A percentile compares a stretch with the other conserved stretches of the same genome.
phyloP scores from a whole-genome alignment of 2,888 invertebrate species.

The Drosophila glabriapex region DNA sequence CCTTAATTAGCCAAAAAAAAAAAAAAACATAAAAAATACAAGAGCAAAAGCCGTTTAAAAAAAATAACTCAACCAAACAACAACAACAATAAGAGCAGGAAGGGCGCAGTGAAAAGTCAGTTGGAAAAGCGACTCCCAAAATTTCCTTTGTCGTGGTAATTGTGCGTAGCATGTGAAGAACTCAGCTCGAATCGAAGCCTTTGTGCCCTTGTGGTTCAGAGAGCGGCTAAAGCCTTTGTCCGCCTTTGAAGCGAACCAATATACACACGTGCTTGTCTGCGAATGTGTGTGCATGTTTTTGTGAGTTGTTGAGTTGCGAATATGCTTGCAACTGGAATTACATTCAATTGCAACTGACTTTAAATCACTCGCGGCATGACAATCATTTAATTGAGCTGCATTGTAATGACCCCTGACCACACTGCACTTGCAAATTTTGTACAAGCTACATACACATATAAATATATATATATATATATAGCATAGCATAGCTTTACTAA shows the following conservation, averaged over 20 bases:
- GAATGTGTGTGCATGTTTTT: background rate
- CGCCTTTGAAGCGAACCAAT: conserved; percentile 24
- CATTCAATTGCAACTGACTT: conserved; percentile 54
- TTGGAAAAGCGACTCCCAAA: conserved; percentile 39
- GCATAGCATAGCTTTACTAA: background rate
- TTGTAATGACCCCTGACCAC: conserved; percentile 41
- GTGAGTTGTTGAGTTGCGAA: conserved; percentile 7
- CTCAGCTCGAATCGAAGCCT: conserved; percentile 17
- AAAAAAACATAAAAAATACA: background rate
- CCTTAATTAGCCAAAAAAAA: conserved; percentile 69
- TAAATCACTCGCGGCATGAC: conserved; percentile 56
- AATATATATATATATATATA: background rate
- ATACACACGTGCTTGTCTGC: background rate
- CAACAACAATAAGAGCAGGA: background rate
- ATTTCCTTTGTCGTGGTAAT: conserved; percentile 40
- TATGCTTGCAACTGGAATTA: conserved; percentile 46
- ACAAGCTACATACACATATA: background rate
- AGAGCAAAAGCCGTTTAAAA: background rate
- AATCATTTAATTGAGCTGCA: conserved; percentile 68
- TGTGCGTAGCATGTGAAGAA: conserved; percentile 56
- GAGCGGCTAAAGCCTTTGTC: conserved; percentile 12
- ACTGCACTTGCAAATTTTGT: conserved; percentile 8
- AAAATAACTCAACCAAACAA: background rate
- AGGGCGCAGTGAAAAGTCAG: conserved; percentile 11
- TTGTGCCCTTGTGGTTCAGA: conserved; percentile 26